These are phyloP conservation scores for Lepidocyrtinus sp. DNA, from an alignment of 2,888 invertebrate genomes.

Conservation along the genomic window DNA sequence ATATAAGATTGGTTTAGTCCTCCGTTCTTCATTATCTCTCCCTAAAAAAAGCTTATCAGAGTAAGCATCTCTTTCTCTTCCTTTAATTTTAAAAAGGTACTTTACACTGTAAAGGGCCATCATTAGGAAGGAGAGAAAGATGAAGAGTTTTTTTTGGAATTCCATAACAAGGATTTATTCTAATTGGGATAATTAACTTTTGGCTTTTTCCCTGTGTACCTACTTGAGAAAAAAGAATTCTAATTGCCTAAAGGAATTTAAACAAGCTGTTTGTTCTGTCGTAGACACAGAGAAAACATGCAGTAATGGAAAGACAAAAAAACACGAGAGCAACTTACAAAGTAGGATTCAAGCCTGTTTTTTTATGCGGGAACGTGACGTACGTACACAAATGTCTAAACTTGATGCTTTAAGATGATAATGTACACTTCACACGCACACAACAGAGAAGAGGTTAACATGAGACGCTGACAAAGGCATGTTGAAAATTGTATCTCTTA, in stretches of 20 bases:
- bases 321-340: not conserved
- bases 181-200: constrained; percentile 62
- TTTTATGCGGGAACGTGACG: not conserved
- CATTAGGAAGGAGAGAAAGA: constrained; percentile 54
- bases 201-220: constrained; percentile 41
- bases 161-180: constrained; percentile 60
- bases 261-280: constrained; percentile 42
- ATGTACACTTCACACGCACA: not conserved
- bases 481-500: not conserved
- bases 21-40: not conserved
- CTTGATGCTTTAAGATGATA: not conserved
- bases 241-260: constrained; percentile 58
- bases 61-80: not conserved
- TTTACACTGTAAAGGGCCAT: constrained; percentile 54
- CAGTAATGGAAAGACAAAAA: not conserved
- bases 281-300: not conserved
- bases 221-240: constrained; percentile 55
- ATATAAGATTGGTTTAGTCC: not conserved
- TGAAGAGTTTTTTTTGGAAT: constrained; percentile 57
- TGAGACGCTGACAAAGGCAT: not conserved
- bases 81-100: constrained; percentile 22
- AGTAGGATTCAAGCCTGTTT: not conserved
- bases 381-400: not conserved
- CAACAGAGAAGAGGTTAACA: not conserved
- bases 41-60: not conserved